Base-by-base conservation (phyloP, 2,113 vertebrate genomes). In the Microcebus tavaratra region DNA sequence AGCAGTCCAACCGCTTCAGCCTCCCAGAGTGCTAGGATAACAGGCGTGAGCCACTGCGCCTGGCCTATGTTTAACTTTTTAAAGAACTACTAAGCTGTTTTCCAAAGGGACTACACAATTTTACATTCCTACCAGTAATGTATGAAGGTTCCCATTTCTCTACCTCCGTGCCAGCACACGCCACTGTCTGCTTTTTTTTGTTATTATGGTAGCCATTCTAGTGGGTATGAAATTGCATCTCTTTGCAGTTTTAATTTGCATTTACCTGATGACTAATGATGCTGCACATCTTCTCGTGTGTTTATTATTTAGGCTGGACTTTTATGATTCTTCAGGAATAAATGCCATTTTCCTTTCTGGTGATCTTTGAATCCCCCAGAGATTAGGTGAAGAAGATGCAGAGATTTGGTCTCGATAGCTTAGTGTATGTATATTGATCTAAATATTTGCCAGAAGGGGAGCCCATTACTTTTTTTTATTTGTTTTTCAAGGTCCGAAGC, bases 311-410 rank as follows among this genome's bases (percentile, higher is more conserved):
- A 82, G 68, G 20, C 45, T 55, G 53, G 61, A 50, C 3, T 63
- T 81, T 50, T 86, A 50, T 53, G 34, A 5, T 61, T 97, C 63
- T 94, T 79, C 8, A 67, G 21, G 34, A 67, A 8, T 48, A 85
- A 61, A n/a, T 61, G 39, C 55, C 72, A 0, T 87, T 94, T 53
- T 48, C 39, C n/a, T 83, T 81, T 94, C 53, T 80, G 48, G 72
- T n/a, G 55, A 1, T 90, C n/a, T 94, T 80, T 70, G 42, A 92
- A 78, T 95, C 20, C 14, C 80, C 31, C 50, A 94, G 86, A 81
- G 68, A 87, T 93, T 53, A 90, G 55, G n/a, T 57, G 39, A 92
- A 88, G 36, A 81, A 85, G 61, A 78, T 5, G 65, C 4, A 1
- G 15, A 72, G 21, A 85, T 81, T 90, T 78, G 70, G 63, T 39